Percentiles rank a stretch among this genome's conserved stretches.
Conservation (phyloP, 2,888 invertebrate genomes). For the Agrenia bidenticulata region DNA sequence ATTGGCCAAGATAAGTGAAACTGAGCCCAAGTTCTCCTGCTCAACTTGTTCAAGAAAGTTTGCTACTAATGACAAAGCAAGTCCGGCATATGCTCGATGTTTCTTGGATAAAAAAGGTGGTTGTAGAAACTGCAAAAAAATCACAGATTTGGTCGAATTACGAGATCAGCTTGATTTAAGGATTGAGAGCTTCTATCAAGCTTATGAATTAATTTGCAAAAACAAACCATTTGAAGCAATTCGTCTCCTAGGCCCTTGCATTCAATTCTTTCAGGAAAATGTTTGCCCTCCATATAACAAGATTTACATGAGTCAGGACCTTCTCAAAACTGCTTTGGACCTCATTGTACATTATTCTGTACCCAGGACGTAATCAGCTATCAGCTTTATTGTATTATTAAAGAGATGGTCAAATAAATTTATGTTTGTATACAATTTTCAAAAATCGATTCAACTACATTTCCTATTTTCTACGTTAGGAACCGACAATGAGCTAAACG, state of each 20-base stretch:
- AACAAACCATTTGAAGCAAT: conserved; percentile 50
- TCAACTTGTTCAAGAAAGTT: conserved; percentile 21
- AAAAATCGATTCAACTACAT: no score
- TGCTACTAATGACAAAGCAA: conserved; percentile 24
- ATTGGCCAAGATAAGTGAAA: conserved; percentile 30
- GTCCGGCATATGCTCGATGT: conserved; percentile 24
- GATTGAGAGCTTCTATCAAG: conserved; percentile 43
- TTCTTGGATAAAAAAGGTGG: conserved; percentile 28
- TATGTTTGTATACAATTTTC: no score
- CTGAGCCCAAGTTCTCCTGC: conserved; percentile 24
- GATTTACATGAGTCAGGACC: conserved; percentile 42
- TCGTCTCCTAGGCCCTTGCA: conserved; percentile 31
- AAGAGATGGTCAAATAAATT: no score
- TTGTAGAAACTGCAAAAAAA: conserved; percentile 22
- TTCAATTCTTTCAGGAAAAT: conserved; percentile 43
- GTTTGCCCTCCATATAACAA: conserved; percentile 43
- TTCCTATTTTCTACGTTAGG: no score
- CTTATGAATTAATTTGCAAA: conserved; percentile 38
- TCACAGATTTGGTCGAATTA: conserved; percentile 4
- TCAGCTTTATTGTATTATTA: no score
- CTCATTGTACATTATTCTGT: conserved; percentile 44
- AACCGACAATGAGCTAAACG: no score
- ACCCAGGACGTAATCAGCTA: conserved; percentile 24
- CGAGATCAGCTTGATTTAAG: conserved; percentile 35
- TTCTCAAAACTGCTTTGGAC: conserved; percentile 44